phyloP scores from a whole-genome alignment of 2,113 vertebrate genomes.

The Kryptolebias marmoratus region DNA sequence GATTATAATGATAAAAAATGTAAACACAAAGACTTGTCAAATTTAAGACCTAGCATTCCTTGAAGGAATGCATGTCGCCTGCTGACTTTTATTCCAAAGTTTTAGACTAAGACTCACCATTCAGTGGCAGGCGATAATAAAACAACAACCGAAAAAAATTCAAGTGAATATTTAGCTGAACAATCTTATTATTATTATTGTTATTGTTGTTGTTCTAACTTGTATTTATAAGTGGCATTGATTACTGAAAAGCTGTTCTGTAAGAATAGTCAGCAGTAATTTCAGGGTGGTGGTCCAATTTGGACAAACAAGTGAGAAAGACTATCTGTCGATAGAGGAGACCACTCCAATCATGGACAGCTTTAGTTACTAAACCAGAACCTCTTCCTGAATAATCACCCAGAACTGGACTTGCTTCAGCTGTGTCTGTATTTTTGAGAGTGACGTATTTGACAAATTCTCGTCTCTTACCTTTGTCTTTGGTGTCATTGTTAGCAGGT shows the following conservation, averaged over 20 bases:
- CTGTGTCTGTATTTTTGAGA: not conserved
- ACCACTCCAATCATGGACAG: slow-evolving; percentile 44
- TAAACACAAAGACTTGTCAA: slow-evolving; percentile 23
- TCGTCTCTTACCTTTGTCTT: slow-evolving; percentile 40
- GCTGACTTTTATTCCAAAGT: too few relatives aligned
- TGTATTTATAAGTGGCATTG: slow-evolving; percentile 33
- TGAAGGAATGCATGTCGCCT: not conserved
- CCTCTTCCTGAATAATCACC: slow-evolving; percentile 47
- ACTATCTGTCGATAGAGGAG: slow-evolving; percentile 35
- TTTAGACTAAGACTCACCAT: too few relatives aligned
- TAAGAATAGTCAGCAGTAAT: slow-evolving; percentile 47
- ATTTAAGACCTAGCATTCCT: not conserved
- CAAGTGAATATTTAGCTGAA: too few relatives aligned
- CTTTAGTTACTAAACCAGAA: slow-evolving; percentile 45
- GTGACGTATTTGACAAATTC: slow-evolving; percentile 35
- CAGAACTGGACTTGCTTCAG: slow-evolving; percentile 23
- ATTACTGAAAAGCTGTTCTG: slow-evolving; percentile 26
- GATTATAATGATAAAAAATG: slow-evolving; percentile 44
- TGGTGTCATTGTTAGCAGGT: slow-evolving; percentile 19
- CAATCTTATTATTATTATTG: too few relatives aligned
- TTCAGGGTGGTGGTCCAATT: slow-evolving; percentile 48
- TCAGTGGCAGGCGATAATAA: too few relatives aligned
- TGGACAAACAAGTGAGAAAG: slow-evolving; percentile 36
- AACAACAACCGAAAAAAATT: too few relatives aligned
- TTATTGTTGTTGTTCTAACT: too few relatives aligned